Evolutionary conservation across 2,113 vertebrate genomes (phyloP), one percentile per base, ranked within the genome.

Genomic region (Phrynosoma platyrhinos): DNA sequence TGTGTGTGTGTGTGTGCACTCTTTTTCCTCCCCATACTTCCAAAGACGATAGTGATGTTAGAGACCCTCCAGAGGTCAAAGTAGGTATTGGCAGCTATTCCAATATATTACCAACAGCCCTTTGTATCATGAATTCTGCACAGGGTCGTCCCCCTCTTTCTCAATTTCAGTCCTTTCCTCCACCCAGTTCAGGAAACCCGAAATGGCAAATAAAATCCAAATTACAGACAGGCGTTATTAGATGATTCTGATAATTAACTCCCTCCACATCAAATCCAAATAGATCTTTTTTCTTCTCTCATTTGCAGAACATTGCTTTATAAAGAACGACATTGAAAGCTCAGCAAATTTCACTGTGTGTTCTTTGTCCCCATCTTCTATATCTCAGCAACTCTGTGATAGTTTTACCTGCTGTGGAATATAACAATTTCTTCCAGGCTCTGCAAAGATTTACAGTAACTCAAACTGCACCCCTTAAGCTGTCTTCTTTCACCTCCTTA

Each of bases 21-120:
- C 10, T 58, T 64, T 87, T 32, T 53, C 25, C 27, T 64, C 10
- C 18, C 52, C 52, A 2, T 0, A 76, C 7, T 71, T 36, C 1
- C 1, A 0, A 83, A 76, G 74, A 88, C 58, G 88, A 87, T 79
- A 36, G 86, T 1, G 8, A 89, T 92, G 93, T 91, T 94, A 1
- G 92, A 93, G 91, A 91, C 94, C 94, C 94, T 94, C 95, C 92
- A 95, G 94, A 95, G 95, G 94, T 92, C 88, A 85, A 80, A 92
- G 58, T 0, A 88, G 74, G 79, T 83, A 95, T 88, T 95, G 91
- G 91, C 94, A 88, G 66, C 90, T 82, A 90, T 75, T 93, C 76
- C 90, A 91, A 91, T 75, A 79, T 87, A 52, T 62, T 40, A 0
- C 81, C 87, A 75, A 69, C 20, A 5, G 84, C 89, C 95, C 93